phyloP scores from a whole-genome alignment of 2,797 vertebrate species.

The Synaphobranchus kaupii region DNA sequence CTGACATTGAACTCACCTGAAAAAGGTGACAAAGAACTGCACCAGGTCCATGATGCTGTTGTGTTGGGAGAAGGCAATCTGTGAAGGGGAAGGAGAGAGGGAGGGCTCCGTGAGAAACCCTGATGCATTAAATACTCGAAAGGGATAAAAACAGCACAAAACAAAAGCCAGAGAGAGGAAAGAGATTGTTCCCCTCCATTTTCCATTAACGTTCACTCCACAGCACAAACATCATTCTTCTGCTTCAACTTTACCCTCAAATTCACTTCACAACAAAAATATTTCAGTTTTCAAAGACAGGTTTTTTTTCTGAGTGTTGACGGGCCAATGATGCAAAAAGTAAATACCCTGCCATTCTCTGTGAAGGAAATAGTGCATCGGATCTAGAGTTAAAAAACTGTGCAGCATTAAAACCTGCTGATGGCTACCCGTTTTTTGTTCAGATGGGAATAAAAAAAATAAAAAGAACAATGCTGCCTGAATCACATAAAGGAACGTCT shows the following conservation, averaged over 20 bases:
- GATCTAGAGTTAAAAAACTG: not conserved
- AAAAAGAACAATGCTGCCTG: not conserved
- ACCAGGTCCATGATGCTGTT: conserved; percentile 94
- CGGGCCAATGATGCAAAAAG: not conserved
- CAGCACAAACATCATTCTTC: not conserved
- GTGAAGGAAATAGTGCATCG: not conserved
- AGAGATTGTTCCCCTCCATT: conserved; percentile 28
- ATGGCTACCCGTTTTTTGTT: not conserved
- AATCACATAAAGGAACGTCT: not conserved
- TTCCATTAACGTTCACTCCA: conserved; percentile 44
- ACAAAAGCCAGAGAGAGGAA: not conserved
- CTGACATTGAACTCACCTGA: conserved; percentile 76
- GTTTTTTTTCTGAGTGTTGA: not conserved
- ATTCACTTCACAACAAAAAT: not conserved
- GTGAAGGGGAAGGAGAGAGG: conserved; percentile 39
- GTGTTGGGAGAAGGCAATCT: conserved; percentile 93
- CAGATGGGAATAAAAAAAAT: no score
- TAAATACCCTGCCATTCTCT: not conserved
- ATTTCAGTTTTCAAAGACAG: not conserved
- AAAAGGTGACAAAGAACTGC: conserved; percentile 95
- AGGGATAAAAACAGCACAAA: not conserved
- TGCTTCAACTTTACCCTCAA: not conserved
- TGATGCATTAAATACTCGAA: not conserved
- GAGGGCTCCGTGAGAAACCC: not conserved
- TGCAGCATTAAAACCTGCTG: not conserved